Conservation (phyloP, 2,888 invertebrate species). For the Amiota communis region DNA sequence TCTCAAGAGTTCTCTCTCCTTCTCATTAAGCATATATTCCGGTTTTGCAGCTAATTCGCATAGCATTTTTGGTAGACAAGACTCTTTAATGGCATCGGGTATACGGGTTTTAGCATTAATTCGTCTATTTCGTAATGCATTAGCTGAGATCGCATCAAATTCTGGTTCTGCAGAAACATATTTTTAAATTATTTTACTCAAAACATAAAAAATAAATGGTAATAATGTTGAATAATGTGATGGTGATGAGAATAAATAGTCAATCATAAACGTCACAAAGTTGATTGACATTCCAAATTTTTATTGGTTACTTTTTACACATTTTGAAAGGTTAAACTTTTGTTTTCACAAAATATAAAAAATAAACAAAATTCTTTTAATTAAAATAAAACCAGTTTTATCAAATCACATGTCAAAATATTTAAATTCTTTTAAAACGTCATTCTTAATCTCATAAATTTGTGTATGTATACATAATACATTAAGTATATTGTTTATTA, state of each 20-base stretch:
- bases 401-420: no score
- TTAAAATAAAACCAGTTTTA: no score
- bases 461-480: no score
- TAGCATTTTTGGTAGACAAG: constrained; percentile 73
- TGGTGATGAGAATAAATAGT: no score
- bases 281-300: background rate
- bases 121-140: constrained; percentile 54
- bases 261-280: no score
- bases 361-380: background rate
- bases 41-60: constrained; percentile 73
- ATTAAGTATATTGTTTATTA: no score
- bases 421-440: no score
- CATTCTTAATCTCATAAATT: no score
- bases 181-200: background rate
- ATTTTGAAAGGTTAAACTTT: background rate
- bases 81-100: constrained; percentile 71
- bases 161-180: constrained; percentile 56
- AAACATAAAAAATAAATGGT: background rate
- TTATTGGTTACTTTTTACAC: constrained; percentile 7
- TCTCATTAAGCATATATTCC: constrained; percentile 69
- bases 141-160: constrained; percentile 65
- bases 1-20: constrained; percentile 70
- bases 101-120: constrained; percentile 62
- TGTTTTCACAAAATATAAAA: background rate
- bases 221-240: background rate